Evolutionary conservation across 1,140 invertebrate genomes (phyloP), one percentile per base, ranked within the genome.

Genomic region (Ostrea denselamellosa): DNA sequence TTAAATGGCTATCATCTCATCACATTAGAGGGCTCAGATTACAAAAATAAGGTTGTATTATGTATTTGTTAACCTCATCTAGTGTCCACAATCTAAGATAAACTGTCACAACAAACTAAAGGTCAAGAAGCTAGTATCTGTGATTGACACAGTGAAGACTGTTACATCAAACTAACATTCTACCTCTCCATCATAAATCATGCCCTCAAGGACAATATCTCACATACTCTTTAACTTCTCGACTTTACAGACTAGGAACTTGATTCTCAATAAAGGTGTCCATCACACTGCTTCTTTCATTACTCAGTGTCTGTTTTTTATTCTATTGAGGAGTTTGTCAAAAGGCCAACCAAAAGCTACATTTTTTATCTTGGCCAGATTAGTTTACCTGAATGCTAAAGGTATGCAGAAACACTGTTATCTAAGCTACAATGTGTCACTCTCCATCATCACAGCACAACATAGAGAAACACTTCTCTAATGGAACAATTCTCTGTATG

Each of bases 341-440:
- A 28, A n/a, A 77, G 68, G 22, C 25, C 68, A 77, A 77, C 28
- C 2, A 77, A 77, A 77, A 77, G 8, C 68, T 77, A 34, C 14
- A 25, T 77, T 77, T 77, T 44, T 77, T 77, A 77, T 77, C 68
- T 77, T 28, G 28, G 68, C 25, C 68, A 19, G 68, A 77, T 77
- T 77, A 77, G 22, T 77, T 77, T 28, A 28, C 68, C 68, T 28
- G 68, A 77, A 77, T 77, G 28, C 9, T 9, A 28, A 28, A 77
- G 68, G 68, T 77, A 34, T 77, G 68, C 25, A 77, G 34, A 77
- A 77, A 77, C 68, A 77, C 22, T 34, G 68, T 77, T 77, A 77
- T 77, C 68, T 9, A 5, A 8, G 12, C 12, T 28, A 25, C 28
- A 34, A 77, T 77, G 68, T 77, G 28, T 77, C 68, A 77, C 68